Base-by-base conservation (phyloP, 1,140 invertebrate species). In the Orchesella cincta region DNA sequence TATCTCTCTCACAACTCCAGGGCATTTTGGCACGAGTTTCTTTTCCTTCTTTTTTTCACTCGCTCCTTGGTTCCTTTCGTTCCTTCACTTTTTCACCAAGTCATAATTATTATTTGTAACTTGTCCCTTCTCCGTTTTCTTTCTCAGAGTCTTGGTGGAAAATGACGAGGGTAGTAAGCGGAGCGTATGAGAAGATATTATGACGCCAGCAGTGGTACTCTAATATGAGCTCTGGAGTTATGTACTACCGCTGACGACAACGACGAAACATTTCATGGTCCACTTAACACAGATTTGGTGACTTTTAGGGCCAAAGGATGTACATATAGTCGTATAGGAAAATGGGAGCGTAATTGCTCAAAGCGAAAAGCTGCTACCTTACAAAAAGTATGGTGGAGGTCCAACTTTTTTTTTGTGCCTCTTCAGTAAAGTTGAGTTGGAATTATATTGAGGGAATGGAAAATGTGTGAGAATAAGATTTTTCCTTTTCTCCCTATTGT, bases 31-130 rank as follows among this genome's bases (percentile, higher is more conserved):
- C 52, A 57, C 52, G 23, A 57, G 14, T 23, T 23, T n/a, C 52
- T 23, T 12, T 57, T 57, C 23, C 52, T 57, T 57, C 23, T n/a
- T n/a, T n/a, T n/a, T n/a, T 3, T 57, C 23, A 14, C 52, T 23
- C 52, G 14, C 23, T 57, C 52, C 23, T 57, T 57, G 23, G 8
- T 57, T 57, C 23, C 23, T 57, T 23, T 23, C 23, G 52, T 57
- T 12, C 8, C 12, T 57, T 3, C 3, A 26, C 8, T 57, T 57
- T 3, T 23, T 57, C 52, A 3, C 8, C 3, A 57, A 57, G 52
- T 26, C 23, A 57, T 57, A 57, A 57, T 57, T 57, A 57, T 57
- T 57, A 57, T 57, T 57, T 57, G 52, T 57, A 18, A 26, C 52
- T 57, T 23, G 3, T 57, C 23, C 23, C 52, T 57, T n/a, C 14